phyloP scores from a whole-genome alignment of 2,797 vertebrate genomes.

The Chelon labrosus region DNA sequence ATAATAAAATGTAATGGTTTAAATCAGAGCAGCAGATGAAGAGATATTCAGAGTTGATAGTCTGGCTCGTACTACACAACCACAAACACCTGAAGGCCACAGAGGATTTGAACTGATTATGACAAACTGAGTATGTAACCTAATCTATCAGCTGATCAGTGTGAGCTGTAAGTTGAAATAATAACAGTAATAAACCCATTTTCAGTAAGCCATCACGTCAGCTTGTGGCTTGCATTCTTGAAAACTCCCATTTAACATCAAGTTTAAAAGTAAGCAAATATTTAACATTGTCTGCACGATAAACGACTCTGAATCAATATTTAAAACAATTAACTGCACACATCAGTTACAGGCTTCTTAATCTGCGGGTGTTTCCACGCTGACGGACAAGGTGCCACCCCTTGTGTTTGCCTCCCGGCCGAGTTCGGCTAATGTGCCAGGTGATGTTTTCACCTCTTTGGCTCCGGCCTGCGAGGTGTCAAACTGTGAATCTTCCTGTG shows the following conservation, averaged over 20 bases:
- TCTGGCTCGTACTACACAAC: too few relatives aligned
- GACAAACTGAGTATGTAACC: too few relatives aligned
- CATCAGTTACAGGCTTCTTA: not conserved
- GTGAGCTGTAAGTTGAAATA: too few relatives aligned
- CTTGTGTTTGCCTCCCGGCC: conserved; percentile 23
- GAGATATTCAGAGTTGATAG: too few relatives aligned
- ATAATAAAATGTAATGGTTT: too few relatives aligned
- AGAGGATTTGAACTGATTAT: too few relatives aligned
- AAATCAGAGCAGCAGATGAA: too few relatives aligned
- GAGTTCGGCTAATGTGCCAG: conserved; percentile 18
- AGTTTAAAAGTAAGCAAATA: not conserved
- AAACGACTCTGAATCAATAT: not conserved
- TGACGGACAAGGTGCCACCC: conserved; percentile 13
- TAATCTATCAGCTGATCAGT: too few relatives aligned
- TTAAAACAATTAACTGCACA: not conserved
- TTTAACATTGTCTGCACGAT: not conserved
- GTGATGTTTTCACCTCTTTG: conserved; percentile 21
- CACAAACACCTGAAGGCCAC: not conserved
- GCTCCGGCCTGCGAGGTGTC: conserved; percentile 34
- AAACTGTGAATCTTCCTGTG: conserved; percentile 33
- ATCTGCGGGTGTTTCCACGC: conserved; percentile 17
- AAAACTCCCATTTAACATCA: not conserved
- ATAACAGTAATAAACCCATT: too few relatives aligned
- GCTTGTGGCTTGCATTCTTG: too few relatives aligned
- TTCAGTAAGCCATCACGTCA: too few relatives aligned